Percentiles rank a stretch among this genome's conserved stretches.
Conservation (phyloP, 2,113 vertebrate species). For the Python bivittatus region DNA sequence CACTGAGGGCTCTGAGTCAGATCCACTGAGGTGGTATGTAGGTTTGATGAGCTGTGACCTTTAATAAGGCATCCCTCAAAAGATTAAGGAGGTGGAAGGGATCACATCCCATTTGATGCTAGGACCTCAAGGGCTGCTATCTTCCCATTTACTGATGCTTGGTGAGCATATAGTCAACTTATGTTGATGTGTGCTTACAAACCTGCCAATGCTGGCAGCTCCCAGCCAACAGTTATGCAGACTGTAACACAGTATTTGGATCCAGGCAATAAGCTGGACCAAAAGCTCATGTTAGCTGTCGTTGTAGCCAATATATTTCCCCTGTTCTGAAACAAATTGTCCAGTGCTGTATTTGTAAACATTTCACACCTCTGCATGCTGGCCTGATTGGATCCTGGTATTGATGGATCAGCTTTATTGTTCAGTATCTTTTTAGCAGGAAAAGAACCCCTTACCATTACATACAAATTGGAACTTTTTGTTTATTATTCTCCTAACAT, state of each 20-base stretch:
- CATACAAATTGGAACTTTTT: background rate
- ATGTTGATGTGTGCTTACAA: background rate
- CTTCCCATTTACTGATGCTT: background rate
- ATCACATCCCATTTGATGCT: background rate
- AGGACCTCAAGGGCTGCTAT: background rate
- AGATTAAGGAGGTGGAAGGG: background rate
- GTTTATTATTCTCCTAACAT: background rate
- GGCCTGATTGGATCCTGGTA: background rate
- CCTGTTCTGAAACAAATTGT: background rate
- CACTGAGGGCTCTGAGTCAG: background rate
- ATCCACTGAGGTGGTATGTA: background rate
- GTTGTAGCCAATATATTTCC: background rate
- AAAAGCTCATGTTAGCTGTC: background rate
- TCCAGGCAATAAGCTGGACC: background rate
- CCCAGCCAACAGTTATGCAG: background rate
- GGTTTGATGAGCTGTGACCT: background rate
- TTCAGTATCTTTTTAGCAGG: background rate
- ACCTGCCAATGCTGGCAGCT: background rate
- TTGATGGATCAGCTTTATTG: background rate
- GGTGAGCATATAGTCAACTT: background rate
- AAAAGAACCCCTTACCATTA: background rate
- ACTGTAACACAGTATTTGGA: background rate
- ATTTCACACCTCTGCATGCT: background rate
- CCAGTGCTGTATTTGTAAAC: background rate
- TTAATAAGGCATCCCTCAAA: background rate